Conservation (phyloP, 2,113 vertebrate species). For the Genyomyrus donnyi region DNA sequence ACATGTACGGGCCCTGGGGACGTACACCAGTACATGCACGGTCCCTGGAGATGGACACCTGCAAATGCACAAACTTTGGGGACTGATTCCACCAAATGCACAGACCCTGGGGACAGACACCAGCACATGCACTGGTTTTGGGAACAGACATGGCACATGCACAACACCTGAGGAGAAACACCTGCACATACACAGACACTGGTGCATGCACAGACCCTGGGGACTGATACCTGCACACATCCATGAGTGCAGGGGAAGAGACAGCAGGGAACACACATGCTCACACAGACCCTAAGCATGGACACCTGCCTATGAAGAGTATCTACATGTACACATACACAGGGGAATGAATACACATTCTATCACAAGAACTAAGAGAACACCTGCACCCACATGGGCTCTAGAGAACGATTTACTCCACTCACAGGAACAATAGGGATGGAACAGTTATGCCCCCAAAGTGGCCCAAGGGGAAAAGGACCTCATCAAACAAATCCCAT, state of each 20-base stretch:
- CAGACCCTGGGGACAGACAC: not conserved
- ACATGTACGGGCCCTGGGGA: not conserved
- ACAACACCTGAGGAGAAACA: not conserved
- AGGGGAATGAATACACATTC: not conserved
- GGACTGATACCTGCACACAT: not conserved
- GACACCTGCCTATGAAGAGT: not conserved
- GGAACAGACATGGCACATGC: not conserved
- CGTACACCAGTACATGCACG: not conserved
- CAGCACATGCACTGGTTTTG: not conserved
- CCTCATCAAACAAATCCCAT: not conserved
- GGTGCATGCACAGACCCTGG: not conserved
- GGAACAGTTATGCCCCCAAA: not conserved
- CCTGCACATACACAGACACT: not conserved
- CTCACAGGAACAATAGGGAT: not conserved
- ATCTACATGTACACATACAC: not conserved
- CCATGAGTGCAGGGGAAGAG: not conserved
- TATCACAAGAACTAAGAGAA: not conserved
- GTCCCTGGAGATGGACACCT: not conserved
- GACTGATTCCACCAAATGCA: not conserved
- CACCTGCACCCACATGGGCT: not conserved
- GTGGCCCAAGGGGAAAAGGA: not conserved
- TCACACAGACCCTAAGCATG: not conserved
- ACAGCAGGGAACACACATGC: not conserved
- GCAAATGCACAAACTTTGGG: not conserved
- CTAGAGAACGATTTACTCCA: not conserved